Evolutionary conservation across 2,797 vertebrate genomes (phyloP).

Genomic region (Liasis olivaceus): DNA sequence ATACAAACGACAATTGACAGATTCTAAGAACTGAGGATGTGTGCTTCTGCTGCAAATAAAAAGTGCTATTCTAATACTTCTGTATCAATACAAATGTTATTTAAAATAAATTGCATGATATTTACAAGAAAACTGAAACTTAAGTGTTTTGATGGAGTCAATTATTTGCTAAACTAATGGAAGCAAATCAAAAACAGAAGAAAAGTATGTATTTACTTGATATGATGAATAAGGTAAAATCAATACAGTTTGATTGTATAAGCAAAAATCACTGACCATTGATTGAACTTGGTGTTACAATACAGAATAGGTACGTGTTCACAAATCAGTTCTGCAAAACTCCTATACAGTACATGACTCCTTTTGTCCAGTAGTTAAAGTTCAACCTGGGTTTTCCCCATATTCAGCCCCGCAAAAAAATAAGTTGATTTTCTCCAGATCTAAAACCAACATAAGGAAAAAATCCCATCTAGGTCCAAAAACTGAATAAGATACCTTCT

Average conservation of each 20-base stretch:
- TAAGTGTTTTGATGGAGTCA: constrained; percentile 47
- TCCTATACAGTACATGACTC: neutral
- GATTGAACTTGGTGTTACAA: neutral
- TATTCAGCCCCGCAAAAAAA: too few species aligned
- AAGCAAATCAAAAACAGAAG: constrained; percentile 34
- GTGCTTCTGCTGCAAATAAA: constrained; percentile 28
- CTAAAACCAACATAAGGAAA: neutral
- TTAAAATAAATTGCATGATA: constrained; percentile 44
- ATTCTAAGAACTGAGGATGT: constrained; percentile 41
- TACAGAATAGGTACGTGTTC: neutral
- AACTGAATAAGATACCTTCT: neutral
- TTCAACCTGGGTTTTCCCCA: neutral
- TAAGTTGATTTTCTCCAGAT: neutral
- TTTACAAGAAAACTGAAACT: constrained; percentile 35
- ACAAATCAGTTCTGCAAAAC: neutral
- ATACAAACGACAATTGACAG: constrained; percentile 43
- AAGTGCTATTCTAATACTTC: constrained; percentile 23
- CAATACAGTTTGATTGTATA: neutral
- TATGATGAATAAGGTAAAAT: neutral
- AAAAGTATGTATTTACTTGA: neutral
- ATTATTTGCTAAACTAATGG: neutral
- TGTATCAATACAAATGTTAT: constrained; percentile 45
- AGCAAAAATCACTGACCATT: neutral
- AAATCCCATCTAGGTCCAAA: neutral
- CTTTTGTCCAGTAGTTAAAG: neutral